These are phyloP conservation scores for Mesoligia furuncula DNA, from an alignment of 2,888 invertebrate species.

Conservation along the genomic window DNA sequence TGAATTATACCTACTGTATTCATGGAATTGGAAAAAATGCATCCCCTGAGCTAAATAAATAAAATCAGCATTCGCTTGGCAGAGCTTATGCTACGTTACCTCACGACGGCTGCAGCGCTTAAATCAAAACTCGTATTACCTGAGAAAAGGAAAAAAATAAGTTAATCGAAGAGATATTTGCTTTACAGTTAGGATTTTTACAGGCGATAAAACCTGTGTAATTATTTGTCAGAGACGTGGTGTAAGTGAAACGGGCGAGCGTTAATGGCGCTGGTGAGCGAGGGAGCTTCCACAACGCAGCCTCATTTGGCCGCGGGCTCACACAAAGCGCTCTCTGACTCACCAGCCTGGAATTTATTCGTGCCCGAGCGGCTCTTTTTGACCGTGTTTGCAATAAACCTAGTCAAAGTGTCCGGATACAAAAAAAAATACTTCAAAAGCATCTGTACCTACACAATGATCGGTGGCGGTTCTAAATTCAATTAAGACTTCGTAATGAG, in stretches of 20 bases:
- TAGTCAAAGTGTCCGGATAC: slow-evolving; percentile 41
- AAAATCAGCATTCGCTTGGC: slow-evolving; percentile 35
- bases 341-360: slow-evolving; percentile 68
- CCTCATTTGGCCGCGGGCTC: slow-evolving; percentile 61
- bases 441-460: slow-evolving; percentile 18
- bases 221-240: slow-evolving; percentile 27
- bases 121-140: slow-evolving; percentile 59
- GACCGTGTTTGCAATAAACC: slow-evolving; percentile 65
- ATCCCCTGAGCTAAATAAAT: slow-evolving; percentile 28
- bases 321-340: slow-evolving; percentile 67
- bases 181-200: slow-evolving; percentile 15
- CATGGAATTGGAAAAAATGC: slow-evolving; percentile 12
- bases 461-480: slow-evolving; percentile 33
- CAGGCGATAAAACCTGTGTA: slow-evolving; percentile 3
- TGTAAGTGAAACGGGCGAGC: slow-evolving; percentile 20
- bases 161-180: slow-evolving; percentile 9
- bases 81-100: slow-evolving; percentile 46
- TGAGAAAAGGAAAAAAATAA: slow-evolving; percentile 41
- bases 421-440: slow-evolving; percentile 8
- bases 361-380: slow-evolving; percentile 61
- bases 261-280: slow-evolving; percentile 35
- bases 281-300: slow-evolving; percentile 45
- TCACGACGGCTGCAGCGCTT: slow-evolving; percentile 23
- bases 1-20: slow-evolving; percentile 7
- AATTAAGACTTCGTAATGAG: slow-evolving; percentile 42